Evolutionary conservation across 2,797 vertebrate species (phyloP).

Genomic region (Sebastes oblongus): DNA sequence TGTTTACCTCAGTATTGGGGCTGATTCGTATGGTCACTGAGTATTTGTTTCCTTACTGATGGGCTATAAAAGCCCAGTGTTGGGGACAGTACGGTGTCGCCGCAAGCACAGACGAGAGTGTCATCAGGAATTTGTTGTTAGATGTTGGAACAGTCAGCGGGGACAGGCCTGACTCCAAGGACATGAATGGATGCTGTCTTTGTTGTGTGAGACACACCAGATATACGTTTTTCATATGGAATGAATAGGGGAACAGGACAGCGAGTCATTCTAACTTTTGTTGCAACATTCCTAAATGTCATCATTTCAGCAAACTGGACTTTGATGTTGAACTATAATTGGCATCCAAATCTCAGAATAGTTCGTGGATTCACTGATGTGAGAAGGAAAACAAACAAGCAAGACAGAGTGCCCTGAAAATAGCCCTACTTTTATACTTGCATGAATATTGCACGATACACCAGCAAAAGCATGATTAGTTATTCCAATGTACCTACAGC

Average conservation of each 20-base stretch:
- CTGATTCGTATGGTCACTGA: conserved; percentile 45
- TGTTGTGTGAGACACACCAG: neutral
- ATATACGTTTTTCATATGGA: neutral
- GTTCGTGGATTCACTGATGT: conserved; percentile 13
- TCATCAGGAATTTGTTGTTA: conserved; percentile 41
- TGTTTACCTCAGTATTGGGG: conserved; percentile 25
- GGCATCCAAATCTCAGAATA: neutral
- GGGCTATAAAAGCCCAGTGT: conserved; percentile 30
- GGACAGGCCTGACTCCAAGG: conserved; percentile 28
- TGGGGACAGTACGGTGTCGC: conserved; percentile 9
- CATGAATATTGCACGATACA: neutral
- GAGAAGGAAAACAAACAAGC: conserved; percentile 17
- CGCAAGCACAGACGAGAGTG: conserved; percentile 6
- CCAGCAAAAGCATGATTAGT: neutral
- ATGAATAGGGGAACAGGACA: neutral
- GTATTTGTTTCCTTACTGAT: conserved; percentile 37
- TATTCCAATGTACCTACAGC: neutral
- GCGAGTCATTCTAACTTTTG: neutral
- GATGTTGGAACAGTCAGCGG: conserved; percentile 2
- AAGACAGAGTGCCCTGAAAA: neutral
- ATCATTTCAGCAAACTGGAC: conserved; percentile 9
- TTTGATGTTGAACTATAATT: conserved; percentile 13
- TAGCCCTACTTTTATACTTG: neutral
- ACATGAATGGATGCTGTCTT: conserved; percentile 7
- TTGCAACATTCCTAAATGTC: conserved; percentile 8